Evolutionary conservation across 2,797 vertebrate genomes (phyloP).

Genomic region (Liasis olivaceus): DNA sequence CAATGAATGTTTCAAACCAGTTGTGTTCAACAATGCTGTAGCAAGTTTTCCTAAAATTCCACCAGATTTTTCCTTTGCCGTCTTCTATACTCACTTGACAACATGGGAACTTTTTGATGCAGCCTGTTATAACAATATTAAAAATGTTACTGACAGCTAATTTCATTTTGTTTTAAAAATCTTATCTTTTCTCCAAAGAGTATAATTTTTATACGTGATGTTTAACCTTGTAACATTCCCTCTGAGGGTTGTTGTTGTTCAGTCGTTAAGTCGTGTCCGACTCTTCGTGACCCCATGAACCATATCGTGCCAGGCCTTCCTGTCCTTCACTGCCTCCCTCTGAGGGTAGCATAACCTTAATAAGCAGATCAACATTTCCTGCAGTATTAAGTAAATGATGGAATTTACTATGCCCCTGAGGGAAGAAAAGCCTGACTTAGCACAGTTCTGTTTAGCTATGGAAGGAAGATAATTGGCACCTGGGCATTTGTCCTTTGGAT

Average conservation of each 20-base stretch:
- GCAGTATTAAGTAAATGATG: background rate
- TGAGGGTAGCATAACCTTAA: background rate
- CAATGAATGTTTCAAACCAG: constrained; percentile 99
- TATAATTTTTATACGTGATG: background rate
- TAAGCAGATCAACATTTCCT: background rate
- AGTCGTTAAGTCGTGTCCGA: too few species aligned
- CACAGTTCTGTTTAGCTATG: background rate
- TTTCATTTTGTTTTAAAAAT: background rate
- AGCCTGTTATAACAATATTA: constrained; percentile 74
- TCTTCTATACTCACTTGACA: constrained; percentile 90
- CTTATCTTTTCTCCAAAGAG: background rate
- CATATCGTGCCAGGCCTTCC: too few species aligned
- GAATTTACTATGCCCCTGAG: background rate
- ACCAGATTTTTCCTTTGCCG: constrained; percentile 91
- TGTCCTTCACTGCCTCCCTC: background rate
- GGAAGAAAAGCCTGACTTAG: background rate
- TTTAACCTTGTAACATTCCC: background rate
- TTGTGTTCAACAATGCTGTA: constrained; percentile 95
- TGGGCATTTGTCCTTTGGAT: background rate
- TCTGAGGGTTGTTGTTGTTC: too few species aligned
- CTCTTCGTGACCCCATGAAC: too few species aligned
- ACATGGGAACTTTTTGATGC: constrained; percentile 84
- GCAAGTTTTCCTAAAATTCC: constrained; percentile 93
- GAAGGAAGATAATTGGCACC: background rate
- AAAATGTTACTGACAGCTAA: constrained; percentile 39